These are phyloP conservation scores for Eptesicus fuscus DNA, from an alignment of 2,113 vertebrate genomes.

Conservation along the genomic window DNA sequence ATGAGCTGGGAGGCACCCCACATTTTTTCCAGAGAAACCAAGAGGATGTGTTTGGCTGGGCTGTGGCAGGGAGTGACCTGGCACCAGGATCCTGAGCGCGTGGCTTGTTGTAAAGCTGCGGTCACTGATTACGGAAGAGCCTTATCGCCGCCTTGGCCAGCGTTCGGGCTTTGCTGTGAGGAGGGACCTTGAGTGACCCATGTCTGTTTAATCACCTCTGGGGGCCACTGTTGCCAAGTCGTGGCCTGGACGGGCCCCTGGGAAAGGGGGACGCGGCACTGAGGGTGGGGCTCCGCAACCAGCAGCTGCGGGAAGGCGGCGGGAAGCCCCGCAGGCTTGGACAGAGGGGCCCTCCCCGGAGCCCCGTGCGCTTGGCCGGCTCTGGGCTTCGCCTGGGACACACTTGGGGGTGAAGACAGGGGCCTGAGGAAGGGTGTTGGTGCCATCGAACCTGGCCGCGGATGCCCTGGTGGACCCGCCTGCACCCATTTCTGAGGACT, in stretches of 20 bases:
- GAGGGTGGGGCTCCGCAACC: background rate
- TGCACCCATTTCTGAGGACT: too few species aligned
- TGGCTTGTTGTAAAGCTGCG: fast-evolving
- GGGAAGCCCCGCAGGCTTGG: background rate
- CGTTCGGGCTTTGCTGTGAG: background rate
- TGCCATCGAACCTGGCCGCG: background rate
- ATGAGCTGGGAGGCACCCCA: background rate
- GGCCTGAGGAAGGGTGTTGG: background rate
- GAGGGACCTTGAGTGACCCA: fast-evolving
- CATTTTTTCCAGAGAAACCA: background rate
- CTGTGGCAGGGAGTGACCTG: fast-evolving
- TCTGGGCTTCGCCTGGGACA: background rate
- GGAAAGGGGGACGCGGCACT: fast-evolving
- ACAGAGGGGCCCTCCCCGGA: background rate
- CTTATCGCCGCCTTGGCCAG: fast-evolving
- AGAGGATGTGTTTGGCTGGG: fast-evolving
- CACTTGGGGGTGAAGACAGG: background rate
- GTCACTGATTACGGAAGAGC: background rate
- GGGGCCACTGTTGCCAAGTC: background rate
- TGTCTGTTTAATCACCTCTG: fast-evolving
- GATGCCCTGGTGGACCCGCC: background rate
- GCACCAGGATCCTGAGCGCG: fast-evolving
- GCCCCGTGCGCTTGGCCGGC: background rate
- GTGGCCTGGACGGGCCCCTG: background rate
- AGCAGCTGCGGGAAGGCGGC: too few species aligned